Evolutionary conservation across 2,888 invertebrate genomes (phyloP).

Genomic region (Sinohyriopsis cumingii): DNA sequence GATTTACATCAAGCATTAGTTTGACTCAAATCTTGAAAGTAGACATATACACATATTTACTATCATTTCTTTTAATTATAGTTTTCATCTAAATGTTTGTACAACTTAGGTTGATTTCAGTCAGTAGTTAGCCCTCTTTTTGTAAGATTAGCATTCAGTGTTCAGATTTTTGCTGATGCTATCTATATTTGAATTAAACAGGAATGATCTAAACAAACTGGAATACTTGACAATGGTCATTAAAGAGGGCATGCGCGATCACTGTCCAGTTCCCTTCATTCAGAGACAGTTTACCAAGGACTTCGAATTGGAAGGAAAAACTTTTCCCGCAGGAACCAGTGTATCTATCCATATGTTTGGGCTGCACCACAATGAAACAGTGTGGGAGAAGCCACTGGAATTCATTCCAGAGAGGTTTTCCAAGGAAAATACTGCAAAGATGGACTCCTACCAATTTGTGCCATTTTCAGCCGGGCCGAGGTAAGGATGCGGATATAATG

Average conservation of each 20-base stretch:
- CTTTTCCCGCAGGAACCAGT: slow-evolving; percentile 42
- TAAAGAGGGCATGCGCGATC: slow-evolving; percentile 58
- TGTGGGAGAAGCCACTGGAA: slow-evolving; percentile 50
- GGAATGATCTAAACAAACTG: slow-evolving; percentile 58
- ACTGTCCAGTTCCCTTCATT: slow-evolving; percentile 56
- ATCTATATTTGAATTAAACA: slow-evolving; percentile 17
- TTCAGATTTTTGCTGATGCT: background rate
- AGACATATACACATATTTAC: no score
- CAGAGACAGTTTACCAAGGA: slow-evolving; percentile 41
- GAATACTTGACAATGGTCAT: slow-evolving; percentile 54
- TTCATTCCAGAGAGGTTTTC: slow-evolving; percentile 55
- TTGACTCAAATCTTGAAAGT: no score
- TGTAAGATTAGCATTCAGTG: background rate
- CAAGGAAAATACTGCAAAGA: slow-evolving; percentile 43
- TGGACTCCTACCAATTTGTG: slow-evolving; percentile 49
- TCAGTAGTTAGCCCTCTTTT: background rate
- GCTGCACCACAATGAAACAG: slow-evolving; percentile 54
- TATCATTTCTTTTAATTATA: no score
- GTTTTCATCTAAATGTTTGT: no score
- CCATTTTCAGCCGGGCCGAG: slow-evolving; percentile 65
- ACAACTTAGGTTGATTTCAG: no score
- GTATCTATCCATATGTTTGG: slow-evolving; percentile 40
- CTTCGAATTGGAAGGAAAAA: slow-evolving; percentile 49
- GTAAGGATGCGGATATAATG: slow-evolving; percentile 15
- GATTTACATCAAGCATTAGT: no score